Evolutionary conservation across 2,113 vertebrate genomes (phyloP).

Genomic region (Azemiops feae): DNA sequence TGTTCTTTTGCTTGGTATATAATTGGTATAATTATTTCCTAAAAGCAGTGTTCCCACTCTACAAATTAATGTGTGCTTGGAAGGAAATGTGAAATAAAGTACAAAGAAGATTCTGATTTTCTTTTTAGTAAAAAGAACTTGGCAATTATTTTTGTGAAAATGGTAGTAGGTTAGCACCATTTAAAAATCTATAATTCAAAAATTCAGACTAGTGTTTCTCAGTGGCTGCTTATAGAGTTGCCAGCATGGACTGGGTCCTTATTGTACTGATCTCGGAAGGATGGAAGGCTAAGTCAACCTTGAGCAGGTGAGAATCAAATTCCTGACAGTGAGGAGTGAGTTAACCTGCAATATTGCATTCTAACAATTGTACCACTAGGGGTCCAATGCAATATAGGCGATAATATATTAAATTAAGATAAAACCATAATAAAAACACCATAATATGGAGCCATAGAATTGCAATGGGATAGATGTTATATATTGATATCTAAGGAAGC

Average conservation of each 20-base stretch:
- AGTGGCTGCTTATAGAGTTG: background rate
- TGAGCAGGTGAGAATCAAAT: too few species aligned
- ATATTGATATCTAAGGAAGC: background rate
- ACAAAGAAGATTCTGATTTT: background rate
- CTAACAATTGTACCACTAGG: background rate
- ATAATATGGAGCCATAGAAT: background rate
- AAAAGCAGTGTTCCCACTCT: slow-evolving; percentile 22
- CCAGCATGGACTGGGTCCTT: too few species aligned
- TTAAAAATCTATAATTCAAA: background rate
- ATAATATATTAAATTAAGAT: background rate
- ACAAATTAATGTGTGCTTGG: background rate
- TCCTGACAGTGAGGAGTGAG: background rate
- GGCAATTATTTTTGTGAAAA: background rate
- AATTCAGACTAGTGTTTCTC: background rate
- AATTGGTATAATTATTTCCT: slow-evolving; percentile 36
- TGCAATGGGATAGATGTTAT: background rate
- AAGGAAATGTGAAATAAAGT: background rate
- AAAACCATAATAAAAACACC: background rate
- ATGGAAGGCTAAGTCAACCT: too few species aligned
- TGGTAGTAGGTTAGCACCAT: background rate
- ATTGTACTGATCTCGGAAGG: background rate
- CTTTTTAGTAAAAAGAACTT: background rate
- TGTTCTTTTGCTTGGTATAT: slow-evolving; percentile 20
- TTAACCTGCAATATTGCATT: background rate
- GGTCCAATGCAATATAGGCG: background rate